Percentiles rank a stretch among this genome's conserved stretches.
phyloP scores from a whole-genome alignment of 1,140 invertebrate genomes.

The Micrasema minimum region DNA sequence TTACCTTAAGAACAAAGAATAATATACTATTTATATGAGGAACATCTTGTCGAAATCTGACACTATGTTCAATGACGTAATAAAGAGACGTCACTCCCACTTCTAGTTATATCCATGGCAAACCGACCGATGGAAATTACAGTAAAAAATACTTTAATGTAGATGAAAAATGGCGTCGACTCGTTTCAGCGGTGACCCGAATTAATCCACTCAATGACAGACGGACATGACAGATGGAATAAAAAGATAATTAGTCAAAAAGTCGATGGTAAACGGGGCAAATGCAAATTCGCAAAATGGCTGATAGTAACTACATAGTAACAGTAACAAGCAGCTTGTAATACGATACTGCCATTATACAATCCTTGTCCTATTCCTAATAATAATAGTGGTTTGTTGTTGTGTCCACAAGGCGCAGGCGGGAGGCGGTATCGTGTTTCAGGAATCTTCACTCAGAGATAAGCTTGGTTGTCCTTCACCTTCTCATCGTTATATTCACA shows the following conservation, averaged over 20 bases:
- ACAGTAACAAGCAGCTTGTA: too few relatives aligned
- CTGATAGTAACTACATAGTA: neutral
- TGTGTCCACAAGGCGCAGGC: neutral
- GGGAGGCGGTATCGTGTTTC: conserved; percentile 9
- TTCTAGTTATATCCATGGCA: conserved; percentile 1
- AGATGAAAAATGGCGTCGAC: neutral
- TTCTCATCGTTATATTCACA: too few relatives aligned
- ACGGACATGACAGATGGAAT: conserved; percentile 12
- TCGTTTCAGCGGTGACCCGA: conserved; percentile 21
- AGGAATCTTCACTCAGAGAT: neutral
- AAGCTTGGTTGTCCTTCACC: conserved; percentile 16
- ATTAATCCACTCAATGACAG: conserved; percentile 9
- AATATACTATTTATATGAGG: too few relatives aligned
- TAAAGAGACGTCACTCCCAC: neutral
- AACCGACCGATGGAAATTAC: neutral
- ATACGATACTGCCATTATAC: neutral
- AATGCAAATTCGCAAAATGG: conserved; percentile 4
- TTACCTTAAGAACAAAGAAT: too few relatives aligned
- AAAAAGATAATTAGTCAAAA: conserved; percentile 12
- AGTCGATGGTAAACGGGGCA: neutral
- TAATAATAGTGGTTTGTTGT: too few relatives aligned
- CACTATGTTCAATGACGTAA: conserved; percentile 2
- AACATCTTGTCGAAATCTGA: conserved; percentile 6
- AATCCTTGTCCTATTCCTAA: neutral
- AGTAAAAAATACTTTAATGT: neutral